A percentile compares a stretch with the other conserved stretches of the same genome.
phyloP scores from a whole-genome alignment of 2,797 vertebrate species.

The Hydrocynus forskahlii region DNA sequence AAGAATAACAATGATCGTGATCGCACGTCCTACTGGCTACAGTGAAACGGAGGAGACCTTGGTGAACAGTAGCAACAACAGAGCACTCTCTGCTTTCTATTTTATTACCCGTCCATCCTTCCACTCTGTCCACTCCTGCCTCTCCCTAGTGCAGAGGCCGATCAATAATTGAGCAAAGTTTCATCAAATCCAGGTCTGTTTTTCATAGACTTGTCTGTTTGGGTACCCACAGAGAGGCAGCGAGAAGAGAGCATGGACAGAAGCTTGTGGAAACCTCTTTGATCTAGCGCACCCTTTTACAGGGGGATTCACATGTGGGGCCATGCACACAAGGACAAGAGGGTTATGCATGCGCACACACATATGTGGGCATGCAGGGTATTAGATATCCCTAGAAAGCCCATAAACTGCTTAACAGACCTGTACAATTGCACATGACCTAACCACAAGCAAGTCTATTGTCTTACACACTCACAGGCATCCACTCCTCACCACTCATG shows the following conservation, averaged over 20 bases:
- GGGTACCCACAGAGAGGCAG: conserved; percentile 54
- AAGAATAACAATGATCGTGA: conserved; percentile 23
- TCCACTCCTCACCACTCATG: neutral
- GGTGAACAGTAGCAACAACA: conserved; percentile 49
- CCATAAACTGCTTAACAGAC: neutral
- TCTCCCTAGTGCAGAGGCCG: conserved; percentile 60
- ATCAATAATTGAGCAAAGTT: conserved; percentile 79
- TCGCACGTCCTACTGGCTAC: conserved; percentile 36
- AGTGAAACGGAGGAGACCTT: conserved; percentile 49
- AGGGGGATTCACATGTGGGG: conserved; percentile 45
- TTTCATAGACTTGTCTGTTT: conserved; percentile 64
- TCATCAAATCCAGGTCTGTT: conserved; percentile 70
- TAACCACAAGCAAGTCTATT: neutral
- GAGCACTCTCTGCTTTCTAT: conserved; percentile 52
- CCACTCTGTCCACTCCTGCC: conserved; percentile 49
- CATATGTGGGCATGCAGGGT: conserved; percentile 11
- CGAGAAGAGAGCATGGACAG: conserved; percentile 49
- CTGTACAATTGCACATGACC: neutral
- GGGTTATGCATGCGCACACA: conserved; percentile 6
- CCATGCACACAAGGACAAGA: neutral
- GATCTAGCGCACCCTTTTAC: conserved; percentile 55
- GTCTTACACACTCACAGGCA: neutral
- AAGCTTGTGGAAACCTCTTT: conserved; percentile 53
- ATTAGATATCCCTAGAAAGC: neutral
- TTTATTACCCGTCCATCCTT: conserved; percentile 47